phyloP scores from a whole-genome alignment of 2,888 invertebrate genomes.

The Pogonocherus hispidulus region DNA sequence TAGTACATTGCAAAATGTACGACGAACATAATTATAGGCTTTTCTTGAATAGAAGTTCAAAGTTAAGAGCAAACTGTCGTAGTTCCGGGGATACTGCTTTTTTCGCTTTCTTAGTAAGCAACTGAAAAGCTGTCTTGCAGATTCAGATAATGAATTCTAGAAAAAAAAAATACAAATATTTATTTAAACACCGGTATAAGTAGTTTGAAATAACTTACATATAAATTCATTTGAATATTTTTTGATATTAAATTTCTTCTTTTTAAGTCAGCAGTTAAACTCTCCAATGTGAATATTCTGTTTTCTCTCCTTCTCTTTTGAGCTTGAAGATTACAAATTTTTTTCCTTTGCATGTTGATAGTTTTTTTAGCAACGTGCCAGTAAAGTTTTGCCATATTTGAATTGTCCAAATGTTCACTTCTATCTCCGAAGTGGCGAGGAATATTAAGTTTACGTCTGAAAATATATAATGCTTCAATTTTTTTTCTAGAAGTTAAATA shows the following conservation, averaged over 20 bases:
- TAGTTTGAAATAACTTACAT: background rate
- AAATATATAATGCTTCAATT: background rate
- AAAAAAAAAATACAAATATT: background rate
- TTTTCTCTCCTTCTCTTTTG: background rate
- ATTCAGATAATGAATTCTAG: background rate
- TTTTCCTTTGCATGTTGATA: background rate
- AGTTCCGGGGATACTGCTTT: background rate
- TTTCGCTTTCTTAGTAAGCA: background rate
- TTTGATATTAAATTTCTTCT: background rate
- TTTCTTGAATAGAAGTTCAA: background rate
- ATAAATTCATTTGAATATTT: background rate
- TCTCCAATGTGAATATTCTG: background rate
- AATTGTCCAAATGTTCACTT: background rate
- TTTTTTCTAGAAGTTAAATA: too few relatives aligned
- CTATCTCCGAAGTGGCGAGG: background rate
- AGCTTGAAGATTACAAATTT: background rate
- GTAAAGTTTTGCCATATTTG: background rate
- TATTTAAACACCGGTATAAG: background rate
- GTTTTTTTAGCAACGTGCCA: background rate
- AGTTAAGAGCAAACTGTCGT: background rate
- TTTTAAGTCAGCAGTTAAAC: background rate
- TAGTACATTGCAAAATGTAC: conserved; percentile 36
- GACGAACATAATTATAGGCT: background rate
- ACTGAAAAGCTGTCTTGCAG: background rate
- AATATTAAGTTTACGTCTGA: background rate